Percentiles rank a stretch among this genome's conserved stretches.
Conservation (phyloP, 1,140 invertebrate genomes). For the Drosophila albomicans region DNA sequence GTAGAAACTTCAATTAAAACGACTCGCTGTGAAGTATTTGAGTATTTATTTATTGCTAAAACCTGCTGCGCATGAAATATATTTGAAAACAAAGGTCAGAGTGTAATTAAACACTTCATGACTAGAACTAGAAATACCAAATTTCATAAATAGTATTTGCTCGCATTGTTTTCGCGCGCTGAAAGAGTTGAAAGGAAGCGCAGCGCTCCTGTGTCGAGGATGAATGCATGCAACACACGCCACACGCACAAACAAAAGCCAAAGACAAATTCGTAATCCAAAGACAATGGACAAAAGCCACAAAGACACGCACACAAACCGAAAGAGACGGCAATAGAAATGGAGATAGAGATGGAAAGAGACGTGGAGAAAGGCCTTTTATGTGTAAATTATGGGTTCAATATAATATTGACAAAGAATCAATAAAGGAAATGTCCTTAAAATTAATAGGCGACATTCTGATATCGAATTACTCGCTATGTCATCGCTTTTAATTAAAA, state of each 20-base stretch:
- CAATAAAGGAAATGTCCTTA: slow-evolving; percentile 83
- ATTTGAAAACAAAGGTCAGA: too few species aligned
- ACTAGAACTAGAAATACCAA: too few species aligned
- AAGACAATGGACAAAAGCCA: slow-evolving; percentile 42
- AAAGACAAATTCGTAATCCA: slow-evolving; percentile 41
- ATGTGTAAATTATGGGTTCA: slow-evolving; percentile 82
- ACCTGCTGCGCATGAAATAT: too few species aligned
- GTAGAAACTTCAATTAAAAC: too few species aligned
- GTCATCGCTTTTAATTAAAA: slow-evolving; percentile 85
- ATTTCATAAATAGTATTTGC: too few species aligned
- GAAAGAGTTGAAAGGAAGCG: background rate
- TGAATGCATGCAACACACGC: slow-evolving; percentile 43
- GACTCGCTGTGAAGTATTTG: too few species aligned
- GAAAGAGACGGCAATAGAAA: background rate
- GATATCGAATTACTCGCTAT: slow-evolving; percentile 84
- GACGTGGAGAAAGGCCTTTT: slow-evolving; percentile 60
- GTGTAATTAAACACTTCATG: too few species aligned
- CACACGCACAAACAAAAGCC: slow-evolving; percentile 29
- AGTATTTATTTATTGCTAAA: too few species aligned
- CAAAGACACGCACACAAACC: slow-evolving; percentile 31
- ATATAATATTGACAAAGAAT: slow-evolving; percentile 84
- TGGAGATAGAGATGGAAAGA: slow-evolving; percentile 5
- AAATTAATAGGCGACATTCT: slow-evolving; percentile 84
- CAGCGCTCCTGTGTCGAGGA: slow-evolving; percentile 29
- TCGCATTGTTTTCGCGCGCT: too few species aligned